Evolutionary conservation across 2,888 invertebrate genomes (phyloP), one percentile per base, ranked within the genome.

Genomic region (Polydrusus pterygomalis): DNA sequence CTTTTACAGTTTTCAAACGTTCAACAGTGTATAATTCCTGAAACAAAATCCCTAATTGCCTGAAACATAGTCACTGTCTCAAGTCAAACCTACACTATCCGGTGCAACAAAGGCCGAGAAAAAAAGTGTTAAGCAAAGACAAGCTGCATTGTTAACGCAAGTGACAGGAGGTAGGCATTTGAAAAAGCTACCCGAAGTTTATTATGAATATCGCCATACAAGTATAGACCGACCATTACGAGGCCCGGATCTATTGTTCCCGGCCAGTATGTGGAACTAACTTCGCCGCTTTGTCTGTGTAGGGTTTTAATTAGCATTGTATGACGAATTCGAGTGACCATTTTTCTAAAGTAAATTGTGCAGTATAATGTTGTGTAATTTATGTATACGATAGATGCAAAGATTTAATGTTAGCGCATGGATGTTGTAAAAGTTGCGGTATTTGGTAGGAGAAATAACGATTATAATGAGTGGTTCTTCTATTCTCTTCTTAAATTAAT

Each of bases 181-280:
- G 72, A 72, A 72, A 72, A 64, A 65, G 65, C 72, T 64, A 72
- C 63, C 65, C 72, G 72, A 72, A 72, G 63, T 70, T 65, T 65
- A 72, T 72, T 72, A 72, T 72, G 72, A 72, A 63, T 65, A 65
- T 40, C 25, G 25, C 45, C 20, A 58, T 69, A 69, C 69, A 58
- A 69, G 58, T 45, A 56, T 17, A 40, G 69, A 58, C 69, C 69
- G 2, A 62, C 70, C 70, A 62, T 70, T 70, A 70, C 62, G 62
- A 20, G 60, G 62, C 15, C 40, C 11, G 51, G 63, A 58, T 67
- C 76, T 51, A 79, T 79, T 79, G 79, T 79, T 79, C 77, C 71
- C 56, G 76, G 56, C 56, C 79, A 76, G 69, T 70, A 71, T 74
- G 67, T 79, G 79, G 77, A 79, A 79, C 79, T 77, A 79, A 79